phyloP scores from a whole-genome alignment of 2,888 invertebrate species.

The Apodemia hepburni region DNA sequence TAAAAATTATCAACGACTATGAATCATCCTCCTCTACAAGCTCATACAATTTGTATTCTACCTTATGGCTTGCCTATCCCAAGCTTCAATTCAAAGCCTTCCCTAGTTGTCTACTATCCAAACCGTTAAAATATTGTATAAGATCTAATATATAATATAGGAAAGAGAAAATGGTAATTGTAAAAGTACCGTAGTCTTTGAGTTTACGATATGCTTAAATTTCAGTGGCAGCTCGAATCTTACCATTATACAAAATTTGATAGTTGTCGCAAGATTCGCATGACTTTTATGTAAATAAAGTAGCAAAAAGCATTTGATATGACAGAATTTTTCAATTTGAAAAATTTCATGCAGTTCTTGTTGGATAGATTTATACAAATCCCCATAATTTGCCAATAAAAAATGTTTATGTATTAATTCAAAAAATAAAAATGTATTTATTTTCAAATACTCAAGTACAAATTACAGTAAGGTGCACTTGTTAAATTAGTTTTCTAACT shows the following conservation, averaged over 20 bases:
- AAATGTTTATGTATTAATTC: too few species aligned
- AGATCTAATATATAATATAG: constrained; percentile 71
- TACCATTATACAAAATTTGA: constrained; percentile 40
- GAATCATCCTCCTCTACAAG: constrained; percentile 68
- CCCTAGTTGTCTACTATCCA: constrained; percentile 35
- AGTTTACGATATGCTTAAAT: constrained; percentile 78
- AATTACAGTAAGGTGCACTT: too few species aligned
- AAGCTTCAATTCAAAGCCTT: constrained; percentile 51
- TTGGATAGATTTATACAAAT: too few species aligned
- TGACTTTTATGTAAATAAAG: neutral
- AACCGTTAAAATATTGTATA: constrained; percentile 70
- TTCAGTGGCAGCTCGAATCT: constrained; percentile 67
- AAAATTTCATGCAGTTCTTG: too few species aligned
- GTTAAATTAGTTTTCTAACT: too few species aligned
- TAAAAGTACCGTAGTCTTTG: constrained; percentile 75
- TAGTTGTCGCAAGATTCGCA: constrained; percentile 20
- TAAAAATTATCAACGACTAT: constrained; percentile 22
- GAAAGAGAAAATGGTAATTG: constrained; percentile 73
- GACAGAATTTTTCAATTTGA: too few species aligned
- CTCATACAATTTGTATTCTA: constrained; percentile 60
- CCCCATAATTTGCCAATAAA: too few species aligned
- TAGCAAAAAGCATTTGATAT: too few species aligned
- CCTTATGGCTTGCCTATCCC: constrained; percentile 49
- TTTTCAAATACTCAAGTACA: too few species aligned
- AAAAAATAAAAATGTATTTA: too few species aligned